Percentiles rank a stretch among this genome's conserved stretches.
phyloP scores from a whole-genome alignment of 2,888 invertebrate species.

The Pristionchus maxplancki region DNA sequence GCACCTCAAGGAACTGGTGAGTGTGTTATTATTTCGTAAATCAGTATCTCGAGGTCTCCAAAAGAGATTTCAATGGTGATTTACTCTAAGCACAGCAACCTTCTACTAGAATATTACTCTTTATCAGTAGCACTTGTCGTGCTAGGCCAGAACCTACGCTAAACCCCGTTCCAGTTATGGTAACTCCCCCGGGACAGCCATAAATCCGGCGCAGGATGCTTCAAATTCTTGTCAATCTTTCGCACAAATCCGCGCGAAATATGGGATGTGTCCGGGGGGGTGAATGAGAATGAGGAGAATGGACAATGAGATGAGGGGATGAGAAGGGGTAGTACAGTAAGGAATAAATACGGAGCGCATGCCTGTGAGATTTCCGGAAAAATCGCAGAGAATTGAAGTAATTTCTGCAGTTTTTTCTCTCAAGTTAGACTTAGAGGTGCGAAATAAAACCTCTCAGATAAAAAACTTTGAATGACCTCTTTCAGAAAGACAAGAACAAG shows the following conservation, averaged over 20 bases:
- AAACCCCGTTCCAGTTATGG: not conserved
- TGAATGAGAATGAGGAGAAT: not conserved
- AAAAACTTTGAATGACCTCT: not conserved
- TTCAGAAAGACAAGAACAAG: constrained; percentile 65
- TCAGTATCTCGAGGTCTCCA: not conserved
- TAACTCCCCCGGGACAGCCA: constrained; percentile 7
- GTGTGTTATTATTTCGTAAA: constrained; percentile 11
- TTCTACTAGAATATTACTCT: too few species aligned
- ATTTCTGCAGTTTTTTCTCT: too few species aligned
- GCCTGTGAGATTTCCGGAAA: too few species aligned
- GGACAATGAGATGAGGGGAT: not conserved
- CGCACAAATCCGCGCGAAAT: not conserved
- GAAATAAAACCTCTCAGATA: too few species aligned
- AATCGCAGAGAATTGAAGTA: too few species aligned
- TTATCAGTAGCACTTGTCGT: too few species aligned
- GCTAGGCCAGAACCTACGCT: too few species aligned
- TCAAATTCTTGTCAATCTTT: constrained; percentile 8
- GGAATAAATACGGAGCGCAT: too few species aligned
- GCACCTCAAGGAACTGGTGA: constrained; percentile 55
- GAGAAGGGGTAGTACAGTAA: not conserved
- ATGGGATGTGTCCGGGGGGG: not conserved
- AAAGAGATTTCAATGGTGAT: too few species aligned
- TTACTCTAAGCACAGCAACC: too few species aligned
- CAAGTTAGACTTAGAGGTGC: too few species aligned
- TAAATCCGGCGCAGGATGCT: not conserved